phyloP scores from a whole-genome alignment of 2,113 vertebrate species.

The Nyctibius bracteatus region DNA sequence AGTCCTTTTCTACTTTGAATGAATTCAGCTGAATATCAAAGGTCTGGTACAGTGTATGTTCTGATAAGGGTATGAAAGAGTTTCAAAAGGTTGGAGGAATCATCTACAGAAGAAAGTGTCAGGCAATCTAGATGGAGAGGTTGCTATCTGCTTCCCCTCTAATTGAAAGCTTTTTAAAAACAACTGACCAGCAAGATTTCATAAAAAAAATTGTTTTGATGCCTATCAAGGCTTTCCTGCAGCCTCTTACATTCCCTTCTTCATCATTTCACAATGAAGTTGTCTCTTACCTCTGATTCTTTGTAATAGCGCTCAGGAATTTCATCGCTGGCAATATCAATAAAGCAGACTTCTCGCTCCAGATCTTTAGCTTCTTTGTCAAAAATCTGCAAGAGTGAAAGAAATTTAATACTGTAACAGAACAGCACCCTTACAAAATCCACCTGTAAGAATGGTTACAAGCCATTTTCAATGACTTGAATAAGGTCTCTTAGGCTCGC shows the following conservation, averaged over 20 bases:
- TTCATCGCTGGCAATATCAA: conserved; percentile 96
- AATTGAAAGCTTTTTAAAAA: not conserved
- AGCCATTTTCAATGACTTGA: not conserved
- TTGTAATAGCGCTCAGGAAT: conserved; percentile 98
- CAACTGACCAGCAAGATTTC: not conserved
- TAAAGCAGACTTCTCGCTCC: conserved; percentile 93
- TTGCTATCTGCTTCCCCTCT: not conserved
- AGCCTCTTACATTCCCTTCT: not conserved
- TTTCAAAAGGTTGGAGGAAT: not conserved
- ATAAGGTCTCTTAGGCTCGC: not conserved
- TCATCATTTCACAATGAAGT: not conserved
- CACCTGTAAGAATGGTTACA: not conserved
- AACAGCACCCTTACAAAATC: not conserved
- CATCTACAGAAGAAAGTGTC: not conserved
- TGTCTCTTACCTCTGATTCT: conserved; percentile 88
- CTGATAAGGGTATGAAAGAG: not conserved
- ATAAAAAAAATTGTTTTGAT: not conserved
- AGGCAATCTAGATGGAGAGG: not conserved
- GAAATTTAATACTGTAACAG: not conserved
- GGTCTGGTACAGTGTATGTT: not conserved
- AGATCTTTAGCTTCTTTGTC: conserved; percentile 89
- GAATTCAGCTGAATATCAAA: not conserved
- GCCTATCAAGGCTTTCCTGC: not conserved
- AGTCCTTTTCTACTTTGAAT: not conserved
- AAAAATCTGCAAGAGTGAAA: conserved; percentile 86